Percentiles rank a stretch among this genome's conserved stretches.
These are phyloP conservation scores for Pseudomyrmex cubaensis DNA, from an alignment of 1,140 invertebrate genomes.

Conservation along the genomic window DNA sequence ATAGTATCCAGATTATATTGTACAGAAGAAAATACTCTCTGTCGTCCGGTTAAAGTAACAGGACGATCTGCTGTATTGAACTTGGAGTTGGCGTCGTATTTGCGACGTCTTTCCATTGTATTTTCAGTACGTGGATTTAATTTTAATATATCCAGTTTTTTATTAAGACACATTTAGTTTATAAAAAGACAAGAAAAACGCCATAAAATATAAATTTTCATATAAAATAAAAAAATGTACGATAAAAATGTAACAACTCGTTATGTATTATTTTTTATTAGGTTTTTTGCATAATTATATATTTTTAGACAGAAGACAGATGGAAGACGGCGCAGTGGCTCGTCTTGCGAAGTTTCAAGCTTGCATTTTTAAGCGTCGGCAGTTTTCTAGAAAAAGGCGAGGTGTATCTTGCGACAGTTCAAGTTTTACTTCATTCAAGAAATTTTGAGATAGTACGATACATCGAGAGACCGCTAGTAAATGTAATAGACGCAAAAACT, in stretches of 20 bases:
- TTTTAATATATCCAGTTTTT: background rate
- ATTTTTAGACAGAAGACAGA: constrained; percentile 23
- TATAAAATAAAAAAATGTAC: background rate
- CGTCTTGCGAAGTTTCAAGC: constrained; percentile 59
- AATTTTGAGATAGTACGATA: constrained; percentile 17
- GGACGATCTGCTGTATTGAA: background rate
- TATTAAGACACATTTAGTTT: too few species aligned
- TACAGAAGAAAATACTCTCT: background rate
- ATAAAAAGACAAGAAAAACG: background rate
- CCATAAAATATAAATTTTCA: background rate
- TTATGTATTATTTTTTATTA: too few species aligned
- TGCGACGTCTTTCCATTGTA: constrained; percentile 40
- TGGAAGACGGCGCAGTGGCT: constrained; percentile 46
- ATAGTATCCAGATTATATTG: constrained; percentile 31
- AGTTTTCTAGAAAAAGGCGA: constrained; percentile 65
- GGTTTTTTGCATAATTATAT: background rate
- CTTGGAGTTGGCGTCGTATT: constrained; percentile 30
- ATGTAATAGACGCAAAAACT: constrained; percentile 37
- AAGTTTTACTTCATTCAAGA: constrained; percentile 48
- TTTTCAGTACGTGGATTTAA: constrained; percentile 47
- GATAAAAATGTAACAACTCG: background rate
- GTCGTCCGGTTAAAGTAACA: background rate
- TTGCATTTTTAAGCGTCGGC: constrained; percentile 42
- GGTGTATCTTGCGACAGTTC: constrained; percentile 62
- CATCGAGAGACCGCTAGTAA: constrained; percentile 66